These are phyloP conservation scores for Drosophila tsacasi DNA, from an alignment of 1,140 invertebrate genomes.

Conservation along the genomic window DNA sequence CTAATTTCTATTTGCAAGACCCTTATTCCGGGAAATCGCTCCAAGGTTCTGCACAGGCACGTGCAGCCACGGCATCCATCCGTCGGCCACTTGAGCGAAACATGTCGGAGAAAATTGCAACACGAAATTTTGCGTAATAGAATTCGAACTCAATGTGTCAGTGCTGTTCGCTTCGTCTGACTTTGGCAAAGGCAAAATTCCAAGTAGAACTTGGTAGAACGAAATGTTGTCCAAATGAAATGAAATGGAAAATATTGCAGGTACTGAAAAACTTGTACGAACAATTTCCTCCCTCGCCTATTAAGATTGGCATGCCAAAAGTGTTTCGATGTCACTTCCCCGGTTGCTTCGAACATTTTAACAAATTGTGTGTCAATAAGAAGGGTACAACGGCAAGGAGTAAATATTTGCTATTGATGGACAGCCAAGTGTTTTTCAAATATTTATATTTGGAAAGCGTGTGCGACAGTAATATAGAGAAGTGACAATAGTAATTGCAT, in stretches of 20 bases:
- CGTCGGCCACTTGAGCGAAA: constrained; percentile 26
- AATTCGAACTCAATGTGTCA: constrained; percentile 44
- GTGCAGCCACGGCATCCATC: constrained; percentile 11
- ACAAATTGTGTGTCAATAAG: constrained; percentile 52
- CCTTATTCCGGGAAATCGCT: background rate
- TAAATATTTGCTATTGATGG: constrained; percentile 8
- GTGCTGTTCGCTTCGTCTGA: constrained; percentile 14
- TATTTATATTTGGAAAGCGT: constrained; percentile 7
- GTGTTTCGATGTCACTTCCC: constrained; percentile 27
- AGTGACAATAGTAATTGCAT: background rate
- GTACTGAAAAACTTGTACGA: constrained; percentile 11
- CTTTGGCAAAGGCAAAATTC: background rate
- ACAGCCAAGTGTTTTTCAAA: constrained; percentile 12
- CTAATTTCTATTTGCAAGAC: background rate
- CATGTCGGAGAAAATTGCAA: constrained; percentile 47
- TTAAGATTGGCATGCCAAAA: constrained; percentile 13
- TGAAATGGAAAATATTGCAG: constrained; percentile 36
- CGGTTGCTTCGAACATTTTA: constrained; percentile 34
- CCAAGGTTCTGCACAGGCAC: constrained; percentile 16
- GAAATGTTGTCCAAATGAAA: constrained; percentile 38
- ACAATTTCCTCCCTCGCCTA: background rate
- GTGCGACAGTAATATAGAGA: background rate
- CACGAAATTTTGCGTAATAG: constrained; percentile 47
- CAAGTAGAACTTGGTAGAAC: constrained; percentile 17
- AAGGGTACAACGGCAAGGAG: constrained; percentile 5